Evolutionary conservation across 2,888 invertebrate genomes (phyloP), one percentile per base, ranked within the genome.

Genomic region (Rhogogaster chlorosoma): DNA sequence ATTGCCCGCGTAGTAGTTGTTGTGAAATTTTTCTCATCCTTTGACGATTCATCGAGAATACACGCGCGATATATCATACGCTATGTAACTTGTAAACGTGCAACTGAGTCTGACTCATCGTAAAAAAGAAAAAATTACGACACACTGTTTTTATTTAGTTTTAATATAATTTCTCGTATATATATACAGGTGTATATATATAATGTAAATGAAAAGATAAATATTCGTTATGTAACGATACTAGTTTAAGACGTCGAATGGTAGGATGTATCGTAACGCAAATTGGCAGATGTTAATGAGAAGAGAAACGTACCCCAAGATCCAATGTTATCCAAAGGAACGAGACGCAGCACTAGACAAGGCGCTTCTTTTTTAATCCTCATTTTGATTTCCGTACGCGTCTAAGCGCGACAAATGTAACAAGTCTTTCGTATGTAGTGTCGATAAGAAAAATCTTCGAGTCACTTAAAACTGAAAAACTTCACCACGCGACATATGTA

Each of bases 281-380:
- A 49, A 6, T n/a, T 7, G 18, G 53, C 6, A 53, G 53, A 53
- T n/a, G 53, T 53, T 53, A 53, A 53, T 53, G 53, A 53, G 53
- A 53, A n/a, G 32, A n/a, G 29, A 38, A 87, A 89, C 91, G 88
- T 89, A 92, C 92, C 90, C 92, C 92, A 92, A 12, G 90, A 88
- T n/a, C 92, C 91, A 49, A 92, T 87, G 86, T 91, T 90, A 86
- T 92, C 94, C 86, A 95, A 90, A 29, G 96, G 95, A 92, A 95
- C 94, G 89, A 95, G 95, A 91, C 95, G 94, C 85, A 96, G 94
- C 88, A 96, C 95, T 89, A 96, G 94, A 92, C 95, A 96, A 89
- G 95, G 95, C 88, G 95, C 95, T 92, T 95, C 95, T 93, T 95
- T 94, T 94, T 95, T 96, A 91, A 96, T 95, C 94, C 96, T 95